phyloP scores from a whole-genome alignment of 37 sponge, comb jelly and placozoan species.

The Agelas oroides region DNA sequence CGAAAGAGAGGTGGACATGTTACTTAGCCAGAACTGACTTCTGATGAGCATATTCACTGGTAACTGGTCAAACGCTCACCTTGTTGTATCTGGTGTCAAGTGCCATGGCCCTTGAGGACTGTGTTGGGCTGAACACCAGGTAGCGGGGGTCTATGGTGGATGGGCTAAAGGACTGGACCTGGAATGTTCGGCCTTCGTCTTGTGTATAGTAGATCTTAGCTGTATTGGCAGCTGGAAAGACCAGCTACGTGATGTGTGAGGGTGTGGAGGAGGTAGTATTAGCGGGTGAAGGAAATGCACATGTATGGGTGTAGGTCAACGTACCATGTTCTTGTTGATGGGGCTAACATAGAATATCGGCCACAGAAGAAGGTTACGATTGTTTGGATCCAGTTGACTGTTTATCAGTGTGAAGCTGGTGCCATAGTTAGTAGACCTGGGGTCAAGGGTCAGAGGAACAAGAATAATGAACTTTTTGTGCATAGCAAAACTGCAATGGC shows the following conservation, averaged over 20 bases:
- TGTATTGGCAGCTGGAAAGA: not conserved
- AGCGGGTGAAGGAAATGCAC: too few species aligned
- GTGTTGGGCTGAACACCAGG: not conserved
- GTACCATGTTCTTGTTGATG: constrained; percentile 43
- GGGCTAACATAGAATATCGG: constrained; percentile 41
- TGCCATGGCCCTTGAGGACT: not conserved
- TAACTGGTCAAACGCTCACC: too few species aligned
- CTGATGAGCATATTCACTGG: too few species aligned
- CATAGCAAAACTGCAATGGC: too few species aligned
- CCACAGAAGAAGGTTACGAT: constrained; percentile 20
- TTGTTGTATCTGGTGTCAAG: not conserved
- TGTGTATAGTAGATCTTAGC: not conserved
- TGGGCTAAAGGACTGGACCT: not conserved
- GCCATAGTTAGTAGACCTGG: constrained; percentile 69
- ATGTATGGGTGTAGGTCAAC: not conserved
- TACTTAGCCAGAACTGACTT: not conserved
- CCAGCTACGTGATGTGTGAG: not conserved
- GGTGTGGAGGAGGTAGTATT: too few species aligned
- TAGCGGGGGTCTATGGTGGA: not conserved
- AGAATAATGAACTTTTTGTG: not conserved
- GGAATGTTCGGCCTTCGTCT: not conserved
- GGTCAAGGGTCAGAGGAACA: not conserved
- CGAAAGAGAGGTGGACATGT: not conserved
- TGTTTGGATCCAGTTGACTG: not conserved
- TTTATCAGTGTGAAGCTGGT: constrained; percentile 22